Evolutionary conservation across 2,888 invertebrate genomes (phyloP).

Genomic region (Tribolium freemani): DNA sequence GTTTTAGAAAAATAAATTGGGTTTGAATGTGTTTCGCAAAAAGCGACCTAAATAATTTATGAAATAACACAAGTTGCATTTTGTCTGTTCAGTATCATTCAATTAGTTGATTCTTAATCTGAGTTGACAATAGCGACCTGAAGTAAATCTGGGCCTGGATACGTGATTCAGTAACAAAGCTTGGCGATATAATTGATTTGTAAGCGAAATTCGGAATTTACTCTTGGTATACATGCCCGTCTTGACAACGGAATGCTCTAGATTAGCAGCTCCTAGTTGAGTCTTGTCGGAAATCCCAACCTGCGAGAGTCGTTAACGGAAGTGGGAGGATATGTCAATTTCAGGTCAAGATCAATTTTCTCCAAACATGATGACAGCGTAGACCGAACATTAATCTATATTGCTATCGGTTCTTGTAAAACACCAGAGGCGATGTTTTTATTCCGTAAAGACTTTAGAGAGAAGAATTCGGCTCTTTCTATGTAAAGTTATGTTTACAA

Average conservation of each 20-base stretch:
- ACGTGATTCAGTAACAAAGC: slow-evolving; percentile 11
- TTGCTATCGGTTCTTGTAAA: too few relatives aligned
- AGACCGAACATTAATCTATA: not conserved
- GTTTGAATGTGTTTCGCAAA: not conserved
- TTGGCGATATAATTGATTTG: slow-evolving; percentile 29
- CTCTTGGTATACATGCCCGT: slow-evolving; percentile 10
- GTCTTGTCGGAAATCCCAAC: slow-evolving; percentile 14
- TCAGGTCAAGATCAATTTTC: slow-evolving; percentile 30
- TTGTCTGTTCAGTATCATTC: not conserved
- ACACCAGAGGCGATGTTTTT: not conserved
- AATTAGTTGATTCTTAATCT: not conserved
- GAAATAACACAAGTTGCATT: not conserved
- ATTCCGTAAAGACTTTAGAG: not conserved
- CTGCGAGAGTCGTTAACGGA: slow-evolving; percentile 19
- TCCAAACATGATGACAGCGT: slow-evolving; percentile 1
- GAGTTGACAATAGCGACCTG: not conserved
- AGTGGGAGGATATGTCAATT: slow-evolving; percentile 22
- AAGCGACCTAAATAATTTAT: not conserved
- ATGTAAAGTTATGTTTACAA: slow-evolving; percentile 28
- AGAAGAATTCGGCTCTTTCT: not conserved
- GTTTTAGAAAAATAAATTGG: not conserved
- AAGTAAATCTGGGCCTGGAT: not conserved
- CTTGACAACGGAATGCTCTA: slow-evolving; percentile 14
- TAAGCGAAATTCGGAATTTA: slow-evolving; percentile 30
- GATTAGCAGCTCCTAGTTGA: slow-evolving; percentile 7